A percentile compares a stretch with the other conserved stretches of the same genome.
Evolutionary conservation across 2,888 invertebrate genomes (phyloP).

Genomic region (Melieria crassipennis): DNA sequence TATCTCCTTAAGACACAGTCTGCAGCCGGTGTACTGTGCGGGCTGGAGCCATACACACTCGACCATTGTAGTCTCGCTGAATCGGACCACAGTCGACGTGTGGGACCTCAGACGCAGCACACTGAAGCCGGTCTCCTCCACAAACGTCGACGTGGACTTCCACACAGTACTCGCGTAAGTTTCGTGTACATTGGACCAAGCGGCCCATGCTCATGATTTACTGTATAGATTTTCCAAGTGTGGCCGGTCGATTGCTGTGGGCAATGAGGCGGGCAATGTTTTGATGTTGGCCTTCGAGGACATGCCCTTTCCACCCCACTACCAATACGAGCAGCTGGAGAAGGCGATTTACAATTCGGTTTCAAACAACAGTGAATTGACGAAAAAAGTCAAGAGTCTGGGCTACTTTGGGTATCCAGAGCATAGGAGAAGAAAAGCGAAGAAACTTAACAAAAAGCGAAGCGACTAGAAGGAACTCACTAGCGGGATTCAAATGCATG

Average conservation of each 20-base stretch:
- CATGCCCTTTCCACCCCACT: slow-evolving; percentile 79
- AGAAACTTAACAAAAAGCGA: not conserved
- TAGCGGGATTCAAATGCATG: too few species aligned
- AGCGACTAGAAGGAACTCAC: not conserved
- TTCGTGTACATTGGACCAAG: not conserved
- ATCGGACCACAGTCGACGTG: slow-evolving; percentile 74
- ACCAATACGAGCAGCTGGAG: slow-evolving; percentile 73
- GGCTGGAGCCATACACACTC: slow-evolving; percentile 81
- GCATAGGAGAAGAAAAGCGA: slow-evolving; percentile 1
- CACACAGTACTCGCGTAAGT: slow-evolving; percentile 55
- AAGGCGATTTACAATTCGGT: slow-evolving; percentile 73
- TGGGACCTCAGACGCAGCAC: slow-evolving; percentile 83
- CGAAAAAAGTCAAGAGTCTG: slow-evolving; percentile 72
- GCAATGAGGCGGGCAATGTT: slow-evolving; percentile 74
- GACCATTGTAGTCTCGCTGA: slow-evolving; percentile 76
- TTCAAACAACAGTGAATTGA: slow-evolving; percentile 71
- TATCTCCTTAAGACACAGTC: slow-evolving; percentile 68
- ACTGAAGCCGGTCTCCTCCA: slow-evolving; percentile 70
- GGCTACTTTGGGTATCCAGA: slow-evolving; percentile 60
- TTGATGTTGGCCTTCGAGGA: slow-evolving; percentile 77
- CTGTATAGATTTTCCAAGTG: slow-evolving; percentile 71
- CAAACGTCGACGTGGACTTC: slow-evolving; percentile 49
- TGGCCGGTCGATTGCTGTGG: slow-evolving; percentile 76
- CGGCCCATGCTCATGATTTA: slow-evolving; percentile 51
- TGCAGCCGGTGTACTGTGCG: slow-evolving; percentile 69